A percentile compares a stretch with the other conserved stretches of the same genome.
Conservation (phyloP, 1,140 invertebrate genomes). For the Stratiolaelaps scimitus region DNA sequence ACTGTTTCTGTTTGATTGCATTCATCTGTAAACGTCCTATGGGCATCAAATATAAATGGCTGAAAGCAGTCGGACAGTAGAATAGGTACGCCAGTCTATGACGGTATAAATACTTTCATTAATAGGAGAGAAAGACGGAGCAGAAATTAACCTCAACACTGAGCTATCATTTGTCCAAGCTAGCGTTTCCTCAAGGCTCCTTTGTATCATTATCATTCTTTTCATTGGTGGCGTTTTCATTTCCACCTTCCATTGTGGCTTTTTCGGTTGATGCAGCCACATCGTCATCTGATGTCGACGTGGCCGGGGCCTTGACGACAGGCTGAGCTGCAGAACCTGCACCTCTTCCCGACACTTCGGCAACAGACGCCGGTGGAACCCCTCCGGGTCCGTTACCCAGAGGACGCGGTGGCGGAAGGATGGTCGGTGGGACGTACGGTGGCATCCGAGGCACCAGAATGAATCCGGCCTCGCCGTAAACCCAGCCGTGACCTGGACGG, state of each 20-base stretch:
- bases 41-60: no score
- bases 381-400: neutral
- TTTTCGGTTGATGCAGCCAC: neutral
- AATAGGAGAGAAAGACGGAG: no score
- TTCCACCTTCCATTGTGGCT: neutral
- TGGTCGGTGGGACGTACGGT: conserved; percentile 14
- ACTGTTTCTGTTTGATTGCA: no score
- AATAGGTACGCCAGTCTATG: no score
- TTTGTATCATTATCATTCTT: neutral
- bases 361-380: neutral
- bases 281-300: neutral
- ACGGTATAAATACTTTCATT: no score
- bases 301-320: neutral
- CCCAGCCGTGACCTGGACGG: conserved; percentile 14
- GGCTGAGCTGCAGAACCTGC: neutral
- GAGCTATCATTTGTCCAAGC: no score
- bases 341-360: neutral
- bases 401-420: conserved; percentile 1
- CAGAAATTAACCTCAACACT: no score
- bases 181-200: no score
- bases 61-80: no score
- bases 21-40: no score
- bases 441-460: conserved; percentile 6
- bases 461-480: conserved; percentile 24
- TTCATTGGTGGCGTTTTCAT: neutral